A percentile compares a stretch with the other conserved stretches of the same genome.
phyloP scores from a whole-genome alignment of 2,113 vertebrate genomes.

The Carlito syrichta region DNA sequence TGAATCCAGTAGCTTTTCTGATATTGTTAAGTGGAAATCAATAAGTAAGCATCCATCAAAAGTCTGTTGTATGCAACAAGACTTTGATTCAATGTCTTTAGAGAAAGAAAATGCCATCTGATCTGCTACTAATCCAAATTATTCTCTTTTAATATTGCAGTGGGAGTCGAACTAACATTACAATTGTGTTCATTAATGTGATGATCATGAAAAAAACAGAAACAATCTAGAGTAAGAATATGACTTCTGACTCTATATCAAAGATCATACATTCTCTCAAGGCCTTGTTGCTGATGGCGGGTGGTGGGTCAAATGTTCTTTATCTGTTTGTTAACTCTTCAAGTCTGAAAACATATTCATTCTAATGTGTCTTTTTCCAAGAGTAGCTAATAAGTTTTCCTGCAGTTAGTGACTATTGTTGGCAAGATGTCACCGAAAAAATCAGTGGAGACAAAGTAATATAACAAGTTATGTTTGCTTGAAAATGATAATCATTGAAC shows the following conservation, averaged over 20 bases:
- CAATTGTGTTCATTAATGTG: background rate
- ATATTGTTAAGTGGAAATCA: constrained; percentile 27
- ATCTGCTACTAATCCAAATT: background rate
- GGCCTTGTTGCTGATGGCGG: background rate
- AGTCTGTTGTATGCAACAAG: background rate
- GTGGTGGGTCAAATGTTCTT: background rate
- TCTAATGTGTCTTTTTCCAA: background rate
- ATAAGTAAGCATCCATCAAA: background rate
- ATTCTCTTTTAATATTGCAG: background rate
- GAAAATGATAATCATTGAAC: background rate
- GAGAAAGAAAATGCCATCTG: background rate
- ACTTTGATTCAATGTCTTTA: background rate
- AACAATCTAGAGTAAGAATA: background rate
- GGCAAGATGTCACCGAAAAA: background rate
- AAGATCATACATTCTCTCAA: background rate
- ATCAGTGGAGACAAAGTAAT: background rate
- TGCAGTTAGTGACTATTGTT: background rate
- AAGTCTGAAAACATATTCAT: background rate
- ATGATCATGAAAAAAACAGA: background rate
- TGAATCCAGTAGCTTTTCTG: constrained; percentile 43
- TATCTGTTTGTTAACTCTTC: background rate
- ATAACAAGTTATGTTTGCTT: background rate
- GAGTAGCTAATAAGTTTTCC: background rate
- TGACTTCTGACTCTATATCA: background rate
- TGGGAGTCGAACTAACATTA: background rate